Evolutionary conservation across 2,888 invertebrate species (phyloP).

Genomic region (Philereme vetulata): DNA sequence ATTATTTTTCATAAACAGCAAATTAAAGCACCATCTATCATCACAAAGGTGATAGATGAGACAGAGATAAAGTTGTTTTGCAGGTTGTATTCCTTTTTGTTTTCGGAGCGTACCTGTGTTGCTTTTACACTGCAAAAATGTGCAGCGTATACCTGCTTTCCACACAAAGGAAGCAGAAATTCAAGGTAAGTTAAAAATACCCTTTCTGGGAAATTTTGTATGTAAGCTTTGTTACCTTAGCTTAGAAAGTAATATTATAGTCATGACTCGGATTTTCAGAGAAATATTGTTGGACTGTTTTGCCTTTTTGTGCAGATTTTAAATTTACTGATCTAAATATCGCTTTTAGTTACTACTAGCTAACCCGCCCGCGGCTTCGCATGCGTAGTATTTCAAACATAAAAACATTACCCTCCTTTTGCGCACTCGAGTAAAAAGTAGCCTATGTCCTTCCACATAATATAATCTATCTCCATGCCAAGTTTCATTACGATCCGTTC

Average conservation of each 20-base stretch:
- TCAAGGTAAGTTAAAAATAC: constrained; percentile 58
- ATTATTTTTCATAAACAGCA: background rate
- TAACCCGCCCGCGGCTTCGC: too few species aligned
- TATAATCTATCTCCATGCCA: too few species aligned
- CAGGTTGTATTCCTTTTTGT: constrained; percentile 63
- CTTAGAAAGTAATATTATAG: constrained; percentile 27
- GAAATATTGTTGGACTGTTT: too few species aligned
- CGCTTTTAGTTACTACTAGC: too few species aligned
- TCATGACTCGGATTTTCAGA: background rate
- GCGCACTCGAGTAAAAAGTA: too few species aligned
- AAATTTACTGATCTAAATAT: too few species aligned
- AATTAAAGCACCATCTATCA: constrained; percentile 29
- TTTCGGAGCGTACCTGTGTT: constrained; percentile 61
- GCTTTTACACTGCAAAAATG: constrained; percentile 66
- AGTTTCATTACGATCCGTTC: too few species aligned
- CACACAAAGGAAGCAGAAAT: constrained; percentile 64
- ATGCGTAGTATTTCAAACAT: too few species aligned
- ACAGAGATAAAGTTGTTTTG: constrained; percentile 31
- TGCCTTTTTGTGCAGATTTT: too few species aligned
- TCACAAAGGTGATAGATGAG: constrained; percentile 30
- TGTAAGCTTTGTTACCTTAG: constrained; percentile 26
- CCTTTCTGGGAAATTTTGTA: constrained; percentile 13
- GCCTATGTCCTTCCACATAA: too few species aligned
- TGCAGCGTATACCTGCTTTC: constrained; percentile 66
- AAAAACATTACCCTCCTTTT: too few species aligned